A percentile compares a stretch with the other conserved stretches of the same genome.
Evolutionary conservation across 1,140 invertebrate species (phyloP).

Genomic region (Nilaparvata lugens): DNA sequence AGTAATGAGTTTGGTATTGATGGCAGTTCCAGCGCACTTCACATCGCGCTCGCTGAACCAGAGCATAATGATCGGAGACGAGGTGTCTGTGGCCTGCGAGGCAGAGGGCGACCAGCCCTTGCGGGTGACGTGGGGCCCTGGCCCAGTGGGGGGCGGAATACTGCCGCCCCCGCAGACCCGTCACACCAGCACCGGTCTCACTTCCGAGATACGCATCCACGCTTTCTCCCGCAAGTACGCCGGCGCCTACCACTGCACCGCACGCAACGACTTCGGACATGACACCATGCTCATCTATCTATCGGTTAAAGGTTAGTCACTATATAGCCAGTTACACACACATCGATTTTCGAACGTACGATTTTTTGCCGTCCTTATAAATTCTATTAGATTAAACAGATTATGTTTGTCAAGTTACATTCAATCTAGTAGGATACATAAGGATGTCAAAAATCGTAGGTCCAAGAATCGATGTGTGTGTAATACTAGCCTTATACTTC

Average conservation of each 20-base stretch:
- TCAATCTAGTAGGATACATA: no score
- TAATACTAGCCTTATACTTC: no score
- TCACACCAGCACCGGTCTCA: constrained; percentile 26
- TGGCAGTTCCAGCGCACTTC: constrained; percentile 66
- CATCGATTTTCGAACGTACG: no score
- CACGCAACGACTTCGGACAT: constrained; percentile 71
- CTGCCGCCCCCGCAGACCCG: constrained; percentile 19
- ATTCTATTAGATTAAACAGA: no score
- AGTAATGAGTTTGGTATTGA: not conserved
- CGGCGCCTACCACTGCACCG: constrained; percentile 75
- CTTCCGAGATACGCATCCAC: constrained; percentile 28
- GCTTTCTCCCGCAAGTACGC: constrained; percentile 54
- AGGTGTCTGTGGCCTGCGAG: constrained; percentile 59
- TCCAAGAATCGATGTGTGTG: no score
- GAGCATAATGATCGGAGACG: constrained; percentile 47
- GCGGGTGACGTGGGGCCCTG: constrained; percentile 56
- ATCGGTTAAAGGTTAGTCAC: constrained; percentile 67
- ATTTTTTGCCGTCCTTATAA: no score
- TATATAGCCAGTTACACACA: no score
- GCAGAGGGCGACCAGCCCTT: constrained; percentile 79
- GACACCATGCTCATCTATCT: constrained; percentile 74
- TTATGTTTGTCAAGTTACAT: no score
- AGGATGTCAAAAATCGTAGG: no score
- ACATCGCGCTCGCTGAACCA: constrained; percentile 47
- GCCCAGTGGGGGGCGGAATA: constrained; percentile 12